phyloP scores from a whole-genome alignment of 2,797 vertebrate species.

The Gymnocypris eckloni region DNA sequence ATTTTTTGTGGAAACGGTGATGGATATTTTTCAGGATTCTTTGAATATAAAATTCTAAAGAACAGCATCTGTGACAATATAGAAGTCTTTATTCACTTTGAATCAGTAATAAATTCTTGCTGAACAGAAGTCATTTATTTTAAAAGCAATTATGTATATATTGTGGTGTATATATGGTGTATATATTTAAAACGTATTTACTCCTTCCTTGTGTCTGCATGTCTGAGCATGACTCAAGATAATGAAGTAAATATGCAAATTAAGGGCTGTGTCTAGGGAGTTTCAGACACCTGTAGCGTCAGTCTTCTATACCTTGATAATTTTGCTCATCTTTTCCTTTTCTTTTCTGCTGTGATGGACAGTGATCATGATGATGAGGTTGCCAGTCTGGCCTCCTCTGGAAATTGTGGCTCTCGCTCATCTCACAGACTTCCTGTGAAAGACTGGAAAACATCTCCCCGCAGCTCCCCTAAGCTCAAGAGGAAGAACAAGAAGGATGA shows the following conservation, averaged over 20 bases:
- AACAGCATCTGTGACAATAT: not conserved
- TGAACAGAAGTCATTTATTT: not conserved
- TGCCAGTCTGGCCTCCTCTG: constrained; percentile 88
- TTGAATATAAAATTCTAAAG: not conserved
- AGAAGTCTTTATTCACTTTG: not conserved
- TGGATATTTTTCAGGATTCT: no score
- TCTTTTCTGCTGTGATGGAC: constrained; percentile 15
- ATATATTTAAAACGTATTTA: not conserved
- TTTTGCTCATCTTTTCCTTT: not conserved
- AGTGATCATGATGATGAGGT: constrained; percentile 97
- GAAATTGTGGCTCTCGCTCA: constrained; percentile 85
- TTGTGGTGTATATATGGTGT: not conserved
- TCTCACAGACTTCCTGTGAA: constrained; percentile 89
- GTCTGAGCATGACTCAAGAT: not conserved
- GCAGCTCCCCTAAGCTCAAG: constrained; percentile 90
- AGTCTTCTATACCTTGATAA: not conserved
- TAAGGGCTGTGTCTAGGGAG: not conserved
- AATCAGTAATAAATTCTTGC: not conserved
- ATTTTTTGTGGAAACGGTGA: not conserved
- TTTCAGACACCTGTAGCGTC: not conserved
- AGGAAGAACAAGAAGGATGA: constrained; percentile 92
- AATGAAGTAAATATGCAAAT: not conserved
- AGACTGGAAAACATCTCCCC: constrained; percentile 94
- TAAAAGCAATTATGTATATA: not conserved
- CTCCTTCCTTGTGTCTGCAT: not conserved